Evolutionary conservation across 1,140 invertebrate genomes (phyloP).

Genomic region (Hycleus cichorii): DNA sequence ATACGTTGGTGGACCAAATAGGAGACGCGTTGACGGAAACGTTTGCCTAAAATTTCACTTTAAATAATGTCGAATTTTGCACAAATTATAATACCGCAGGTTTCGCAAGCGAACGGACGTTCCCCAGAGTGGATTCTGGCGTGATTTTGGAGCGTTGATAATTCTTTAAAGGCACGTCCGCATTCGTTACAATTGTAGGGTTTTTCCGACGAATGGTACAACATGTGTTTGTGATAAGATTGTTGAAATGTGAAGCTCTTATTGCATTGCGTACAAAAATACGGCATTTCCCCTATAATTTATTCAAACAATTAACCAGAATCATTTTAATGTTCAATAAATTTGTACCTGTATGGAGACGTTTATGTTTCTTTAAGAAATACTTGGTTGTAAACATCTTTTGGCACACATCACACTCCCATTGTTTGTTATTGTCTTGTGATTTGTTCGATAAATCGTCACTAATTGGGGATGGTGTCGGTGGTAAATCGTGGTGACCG

Average conservation of each 20-base stretch:
- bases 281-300: slow-evolving; percentile 73
- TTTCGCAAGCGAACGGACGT: slow-evolving; percentile 85
- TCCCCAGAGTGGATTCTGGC: slow-evolving; percentile 79
- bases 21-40: slow-evolving; percentile 77
- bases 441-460: not conserved
- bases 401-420: slow-evolving; percentile 76
- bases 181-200: slow-evolving; percentile 73
- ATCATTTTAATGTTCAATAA: not conserved
- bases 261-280: slow-evolving; percentile 73
- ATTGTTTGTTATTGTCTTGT: slow-evolving; percentile 41
- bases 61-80: not conserved
- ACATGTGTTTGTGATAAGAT: slow-evolving; percentile 83
- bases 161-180: slow-evolving; percentile 75
- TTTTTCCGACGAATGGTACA: slow-evolving; percentile 79
- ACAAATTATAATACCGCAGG: slow-evolving; percentile 58
- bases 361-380: slow-evolving; percentile 82
- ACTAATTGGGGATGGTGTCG: not conserved
- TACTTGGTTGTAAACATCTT: slow-evolving; percentile 86
- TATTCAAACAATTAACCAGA: not conserved
- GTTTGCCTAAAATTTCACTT: slow-evolving; percentile 56
- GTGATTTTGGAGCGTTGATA: slow-evolving; percentile 85
- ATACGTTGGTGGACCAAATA: slow-evolving; percentile 78
- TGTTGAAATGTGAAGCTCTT: slow-evolving; percentile 89
- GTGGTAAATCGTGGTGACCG: slow-evolving; percentile 5
- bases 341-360: slow-evolving; percentile 60